Conservation (phyloP, 2,797 vertebrate genomes). For the Cygnus olor region DNA sequence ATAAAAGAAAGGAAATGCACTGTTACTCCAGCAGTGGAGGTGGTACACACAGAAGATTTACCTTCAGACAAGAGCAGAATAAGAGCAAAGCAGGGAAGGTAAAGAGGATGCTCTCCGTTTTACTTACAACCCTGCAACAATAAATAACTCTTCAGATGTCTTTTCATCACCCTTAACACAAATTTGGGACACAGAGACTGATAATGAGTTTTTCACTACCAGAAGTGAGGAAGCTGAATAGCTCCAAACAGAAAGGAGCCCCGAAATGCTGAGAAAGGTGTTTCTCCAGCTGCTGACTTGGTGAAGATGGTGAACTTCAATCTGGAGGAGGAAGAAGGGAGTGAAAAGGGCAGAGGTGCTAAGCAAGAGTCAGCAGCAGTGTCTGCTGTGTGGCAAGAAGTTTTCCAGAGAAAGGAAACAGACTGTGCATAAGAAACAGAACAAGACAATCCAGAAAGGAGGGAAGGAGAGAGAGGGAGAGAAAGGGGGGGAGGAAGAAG, state of each 20-base stretch:
- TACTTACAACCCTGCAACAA: not conserved
- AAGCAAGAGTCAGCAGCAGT: not conserved
- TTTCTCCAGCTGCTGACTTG: not conserved
- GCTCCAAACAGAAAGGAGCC: not conserved
- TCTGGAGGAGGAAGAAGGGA: not conserved
- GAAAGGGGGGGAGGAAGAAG: not conserved
- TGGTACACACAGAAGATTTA: constrained; percentile 60
- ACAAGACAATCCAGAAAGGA: not conserved
- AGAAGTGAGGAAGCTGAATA: not conserved
- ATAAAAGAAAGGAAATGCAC: not conserved
- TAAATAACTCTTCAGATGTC: not conserved
- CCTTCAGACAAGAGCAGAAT: not conserved
- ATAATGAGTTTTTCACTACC: not conserved
- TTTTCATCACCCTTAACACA: not conserved
- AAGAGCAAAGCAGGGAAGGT: not conserved
- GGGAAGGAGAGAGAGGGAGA: too few relatives aligned
- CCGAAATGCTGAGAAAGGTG: not conserved
- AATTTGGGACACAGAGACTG: not conserved
- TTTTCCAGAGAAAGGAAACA: not conserved
- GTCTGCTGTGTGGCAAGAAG: not conserved
- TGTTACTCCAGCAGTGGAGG: constrained; percentile 64
- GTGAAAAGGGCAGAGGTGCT: not conserved
- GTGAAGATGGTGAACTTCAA: not conserved
- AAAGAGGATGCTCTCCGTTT: not conserved
- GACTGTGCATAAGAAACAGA: not conserved